A percentile compares a stretch with the other conserved stretches of the same genome.
These are phyloP conservation scores for Lingula anatina DNA, from an alignment of 2,888 invertebrate genomes.

Conservation along the genomic window DNA sequence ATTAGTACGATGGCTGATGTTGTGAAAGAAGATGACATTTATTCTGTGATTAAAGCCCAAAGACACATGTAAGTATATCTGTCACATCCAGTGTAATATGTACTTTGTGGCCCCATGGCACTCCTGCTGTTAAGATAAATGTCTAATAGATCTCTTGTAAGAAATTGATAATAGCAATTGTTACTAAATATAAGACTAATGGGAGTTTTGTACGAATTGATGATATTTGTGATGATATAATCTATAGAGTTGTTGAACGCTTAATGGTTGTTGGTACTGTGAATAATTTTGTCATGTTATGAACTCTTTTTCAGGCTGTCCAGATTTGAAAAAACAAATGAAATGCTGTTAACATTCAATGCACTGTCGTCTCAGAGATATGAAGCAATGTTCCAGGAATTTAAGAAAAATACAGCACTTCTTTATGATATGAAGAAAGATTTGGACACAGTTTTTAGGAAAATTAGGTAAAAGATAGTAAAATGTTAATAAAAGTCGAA, in stretches of 20 bases:
- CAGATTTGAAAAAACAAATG: conserved; percentile 97
- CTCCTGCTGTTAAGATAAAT: too few relatives aligned
- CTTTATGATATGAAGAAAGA: conserved; percentile 90
- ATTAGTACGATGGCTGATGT: conserved; percentile 30
- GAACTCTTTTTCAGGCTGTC: conserved; percentile 58
- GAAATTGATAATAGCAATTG: too few relatives aligned
- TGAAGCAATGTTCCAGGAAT: conserved; percentile 79
- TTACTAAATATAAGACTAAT: too few relatives aligned
- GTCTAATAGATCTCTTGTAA: too few relatives aligned
- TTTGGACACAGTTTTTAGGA: conserved; percentile 87
- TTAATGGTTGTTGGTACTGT: not conserved
- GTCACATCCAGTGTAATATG: too few relatives aligned
- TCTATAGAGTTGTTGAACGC: too few relatives aligned
- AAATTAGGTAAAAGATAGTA: conserved; percentile 66
- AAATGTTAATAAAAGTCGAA: too few relatives aligned
- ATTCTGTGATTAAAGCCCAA: conserved; percentile 32
- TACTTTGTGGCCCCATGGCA: too few relatives aligned
- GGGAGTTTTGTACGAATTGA: too few relatives aligned
- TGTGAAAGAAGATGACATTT: conserved; percentile 31
- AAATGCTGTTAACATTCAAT: conserved; percentile 97
- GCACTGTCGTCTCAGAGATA: conserved; percentile 83
- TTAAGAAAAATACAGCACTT: conserved; percentile 82
- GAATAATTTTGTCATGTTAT: not conserved
- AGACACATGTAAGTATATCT: conserved; percentile 31
- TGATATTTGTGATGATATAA: too few relatives aligned